phyloP scores from a whole-genome alignment of 2,113 vertebrate genomes.

The Plecotus auritus region DNA sequence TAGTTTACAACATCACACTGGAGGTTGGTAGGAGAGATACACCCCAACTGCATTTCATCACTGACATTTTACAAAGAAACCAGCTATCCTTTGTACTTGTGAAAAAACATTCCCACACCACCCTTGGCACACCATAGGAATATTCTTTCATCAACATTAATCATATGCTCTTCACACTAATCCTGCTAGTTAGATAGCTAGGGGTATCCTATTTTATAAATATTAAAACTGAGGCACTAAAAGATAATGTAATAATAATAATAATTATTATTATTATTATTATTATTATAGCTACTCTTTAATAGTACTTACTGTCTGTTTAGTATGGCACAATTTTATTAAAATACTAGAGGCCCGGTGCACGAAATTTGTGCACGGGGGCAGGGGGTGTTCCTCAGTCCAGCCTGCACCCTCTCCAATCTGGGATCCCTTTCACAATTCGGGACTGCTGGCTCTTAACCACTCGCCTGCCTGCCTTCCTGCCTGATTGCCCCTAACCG shows the following conservation, averaged over 20 bases:
- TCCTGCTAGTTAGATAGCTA: background rate
- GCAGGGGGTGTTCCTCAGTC: too few species aligned
- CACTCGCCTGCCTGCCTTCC: too few species aligned
- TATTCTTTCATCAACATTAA: background rate
- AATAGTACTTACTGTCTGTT: background rate
- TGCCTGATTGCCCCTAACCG: too few species aligned
- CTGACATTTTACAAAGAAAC: background rate
- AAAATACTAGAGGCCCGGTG: background rate
- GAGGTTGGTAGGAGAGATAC: background rate
- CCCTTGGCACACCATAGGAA: background rate
- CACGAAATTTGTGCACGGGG: too few species aligned
- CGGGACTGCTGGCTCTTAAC: too few species aligned
- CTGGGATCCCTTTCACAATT: too few species aligned
- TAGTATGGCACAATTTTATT: background rate
- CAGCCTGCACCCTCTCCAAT: too few species aligned
- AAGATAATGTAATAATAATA: background rate
- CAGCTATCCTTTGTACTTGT: background rate
- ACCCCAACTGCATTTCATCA: background rate
- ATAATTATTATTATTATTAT: background rate
- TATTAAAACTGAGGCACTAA: background rate
- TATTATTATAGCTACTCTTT: background rate
- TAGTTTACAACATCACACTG: background rate
- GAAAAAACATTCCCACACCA: accelerated
- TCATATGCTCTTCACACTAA: background rate
- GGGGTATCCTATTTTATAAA: background rate